A percentile compares a stretch with the other conserved stretches of the same genome.
Evolutionary conservation across 2,797 vertebrate species (phyloP).

Genomic region (Acestrorhynchus altus): DNA sequence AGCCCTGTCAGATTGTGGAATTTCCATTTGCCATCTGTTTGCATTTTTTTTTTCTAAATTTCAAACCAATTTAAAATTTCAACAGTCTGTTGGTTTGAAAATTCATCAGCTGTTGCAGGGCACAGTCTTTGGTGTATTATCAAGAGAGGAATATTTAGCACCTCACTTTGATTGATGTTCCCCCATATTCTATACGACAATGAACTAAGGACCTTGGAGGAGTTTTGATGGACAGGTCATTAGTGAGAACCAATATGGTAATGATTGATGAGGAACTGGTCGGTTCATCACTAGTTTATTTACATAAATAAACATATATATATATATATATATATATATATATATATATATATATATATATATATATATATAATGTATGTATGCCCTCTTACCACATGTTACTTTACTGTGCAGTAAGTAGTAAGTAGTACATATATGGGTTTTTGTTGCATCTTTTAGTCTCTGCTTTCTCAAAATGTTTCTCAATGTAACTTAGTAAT

Average conservation of each 20-base stretch:
- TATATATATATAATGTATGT: slow-evolving; percentile 72
- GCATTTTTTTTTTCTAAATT: slow-evolving; percentile 35
- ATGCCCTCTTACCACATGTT: slow-evolving; percentile 50
- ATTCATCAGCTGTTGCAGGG: slow-evolving; percentile 73
- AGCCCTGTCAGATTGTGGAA: slow-evolving; percentile 70
- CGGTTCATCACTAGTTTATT: slow-evolving; percentile 73
- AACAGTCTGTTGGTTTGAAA: slow-evolving; percentile 74
- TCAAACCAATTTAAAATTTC: slow-evolving; percentile 73
- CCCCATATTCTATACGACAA: slow-evolving; percentile 70
- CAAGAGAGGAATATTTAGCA: slow-evolving; percentile 69
- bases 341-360: no score
- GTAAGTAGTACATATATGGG: not conserved
- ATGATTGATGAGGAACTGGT: slow-evolving; percentile 65
- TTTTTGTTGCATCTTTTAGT: not conserved
- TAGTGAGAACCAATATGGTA: slow-evolving; percentile 59
- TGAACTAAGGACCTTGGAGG: slow-evolving; percentile 68
- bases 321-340: no score
- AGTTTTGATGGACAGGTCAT: slow-evolving; percentile 73
- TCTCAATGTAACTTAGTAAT: no score
- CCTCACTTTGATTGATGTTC: slow-evolving; percentile 76
- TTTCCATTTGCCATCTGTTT: slow-evolving; percentile 79
- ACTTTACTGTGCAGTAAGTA: not conserved
- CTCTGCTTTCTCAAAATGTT: no score
- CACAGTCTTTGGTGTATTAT: slow-evolving; percentile 75
- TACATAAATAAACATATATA: no score